A percentile compares a stretch with the other conserved stretches of the same genome.
phyloP scores from a whole-genome alignment of 2,797 vertebrate species.

The Pteronotus mesoamericanus region DNA sequence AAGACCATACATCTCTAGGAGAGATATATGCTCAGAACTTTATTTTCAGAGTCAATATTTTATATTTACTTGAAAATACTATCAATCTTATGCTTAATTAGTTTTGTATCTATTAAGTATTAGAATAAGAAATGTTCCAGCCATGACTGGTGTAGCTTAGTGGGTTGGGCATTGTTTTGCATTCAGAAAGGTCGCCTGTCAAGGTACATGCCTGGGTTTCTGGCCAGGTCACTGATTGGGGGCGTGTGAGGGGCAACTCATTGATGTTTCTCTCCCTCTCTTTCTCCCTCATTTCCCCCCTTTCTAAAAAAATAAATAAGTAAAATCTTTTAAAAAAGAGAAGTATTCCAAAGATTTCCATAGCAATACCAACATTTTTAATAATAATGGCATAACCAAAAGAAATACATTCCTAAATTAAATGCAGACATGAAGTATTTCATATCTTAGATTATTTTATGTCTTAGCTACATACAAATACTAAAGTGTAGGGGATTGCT shows the following conservation, averaged over 20 bases:
- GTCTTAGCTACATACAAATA: slow-evolving; percentile 6
- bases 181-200: not conserved
- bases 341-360: not conserved
- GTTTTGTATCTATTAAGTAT: not conserved
- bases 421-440: not conserved
- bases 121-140: not conserved
- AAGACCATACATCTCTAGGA: not conserved
- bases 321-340: not conserved
- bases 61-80: slow-evolving; percentile 23
- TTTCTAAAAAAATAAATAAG: not conserved
- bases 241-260: not conserved
- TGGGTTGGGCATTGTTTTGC: not conserved
- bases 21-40: not conserved
- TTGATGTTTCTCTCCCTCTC: not conserved
- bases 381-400: not conserved
- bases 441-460: not conserved
- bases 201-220: not conserved
- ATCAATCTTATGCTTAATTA: not conserved
- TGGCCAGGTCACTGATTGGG: not conserved
- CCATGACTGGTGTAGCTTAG: not conserved
- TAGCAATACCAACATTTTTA: not conserved
- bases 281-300: not conserved
- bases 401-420: slow-evolving; percentile 19
- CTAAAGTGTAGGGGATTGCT: not conserved
- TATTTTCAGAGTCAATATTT: slow-evolving; percentile 33